Evolutionary conservation across 2,888 invertebrate genomes (phyloP).

Genomic region (Pegoplata infirma): DNA sequence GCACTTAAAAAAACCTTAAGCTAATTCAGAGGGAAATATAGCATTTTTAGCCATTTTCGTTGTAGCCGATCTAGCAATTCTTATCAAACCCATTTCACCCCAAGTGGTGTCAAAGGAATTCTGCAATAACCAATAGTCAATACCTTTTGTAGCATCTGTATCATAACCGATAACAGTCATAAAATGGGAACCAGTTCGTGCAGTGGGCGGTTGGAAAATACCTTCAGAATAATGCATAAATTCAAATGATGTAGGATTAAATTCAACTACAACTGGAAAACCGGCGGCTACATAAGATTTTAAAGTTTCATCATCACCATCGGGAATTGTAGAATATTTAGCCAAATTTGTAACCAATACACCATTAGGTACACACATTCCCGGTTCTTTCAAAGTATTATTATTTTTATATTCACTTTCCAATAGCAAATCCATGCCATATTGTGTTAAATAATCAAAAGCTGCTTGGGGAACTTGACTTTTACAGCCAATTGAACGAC

Average conservation of each 20-base stretch:
- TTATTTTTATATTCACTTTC: slow-evolving; percentile 88
- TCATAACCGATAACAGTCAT: slow-evolving; percentile 73
- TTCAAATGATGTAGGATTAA: slow-evolving; percentile 73
- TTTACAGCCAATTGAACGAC: slow-evolving; percentile 81
- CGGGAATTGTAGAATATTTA: slow-evolving; percentile 64
- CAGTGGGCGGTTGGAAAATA: slow-evolving; percentile 68
- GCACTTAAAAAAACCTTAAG: slow-evolving; percentile 21
- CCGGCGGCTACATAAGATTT: slow-evolving; percentile 66
- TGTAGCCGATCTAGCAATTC: slow-evolving; percentile 65
- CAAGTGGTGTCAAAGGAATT: slow-evolving; percentile 74
- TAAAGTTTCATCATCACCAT: slow-evolving; percentile 67
- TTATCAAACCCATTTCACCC: slow-evolving; percentile 75
- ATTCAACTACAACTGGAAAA: slow-evolving; percentile 72
- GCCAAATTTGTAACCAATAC: slow-evolving; percentile 60
- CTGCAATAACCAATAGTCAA: slow-evolving; percentile 72
- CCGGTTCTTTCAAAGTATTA: slow-evolving; percentile 54
- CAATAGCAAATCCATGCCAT: slow-evolving; percentile 87
- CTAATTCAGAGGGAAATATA: slow-evolving; percentile 67
- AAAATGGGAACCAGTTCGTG: slow-evolving; percentile 69
- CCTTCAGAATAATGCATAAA: slow-evolving; percentile 75
- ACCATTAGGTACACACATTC: slow-evolving; percentile 66
- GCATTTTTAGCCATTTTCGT: slow-evolving; percentile 69
- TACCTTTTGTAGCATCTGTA: slow-evolving; percentile 62
- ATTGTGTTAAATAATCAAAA: slow-evolving; percentile 86
- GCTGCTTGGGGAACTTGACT: slow-evolving; percentile 86